phyloP scores from a whole-genome alignment of 2,888 invertebrate genomes.

The Macrophya alboannulata region DNA sequence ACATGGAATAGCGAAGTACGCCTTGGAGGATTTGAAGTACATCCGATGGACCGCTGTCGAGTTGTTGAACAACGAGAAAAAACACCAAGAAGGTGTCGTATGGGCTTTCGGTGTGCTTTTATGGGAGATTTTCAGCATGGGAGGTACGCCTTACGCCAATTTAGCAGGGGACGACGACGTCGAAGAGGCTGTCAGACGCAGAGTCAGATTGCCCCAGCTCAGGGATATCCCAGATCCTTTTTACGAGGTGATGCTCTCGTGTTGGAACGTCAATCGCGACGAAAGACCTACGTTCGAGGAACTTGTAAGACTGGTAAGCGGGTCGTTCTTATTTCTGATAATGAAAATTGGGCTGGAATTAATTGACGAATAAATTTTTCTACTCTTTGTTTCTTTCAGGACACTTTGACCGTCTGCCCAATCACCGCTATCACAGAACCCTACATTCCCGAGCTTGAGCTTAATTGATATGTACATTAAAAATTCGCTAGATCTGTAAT shows the following conservation, averaged over 20 bases:
- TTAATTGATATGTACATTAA: slow-evolving; percentile 67
- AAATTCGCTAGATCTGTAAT: neutral
- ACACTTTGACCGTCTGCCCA: slow-evolving; percentile 78
- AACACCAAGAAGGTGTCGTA: slow-evolving; percentile 89
- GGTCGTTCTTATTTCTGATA: neutral
- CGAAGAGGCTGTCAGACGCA: slow-evolving; percentile 83
- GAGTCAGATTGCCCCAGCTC: slow-evolving; percentile 88
- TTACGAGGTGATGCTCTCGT: slow-evolving; percentile 91
- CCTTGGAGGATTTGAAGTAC: slow-evolving; percentile 87
- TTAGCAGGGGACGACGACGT: slow-evolving; percentile 84
- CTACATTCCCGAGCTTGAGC: slow-evolving; percentile 75
- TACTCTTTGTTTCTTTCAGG: slow-evolving; percentile 68
- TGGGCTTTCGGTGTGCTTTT: slow-evolving; percentile 92
- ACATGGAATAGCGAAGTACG: slow-evolving; percentile 88
- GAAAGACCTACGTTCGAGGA: slow-evolving; percentile 89
- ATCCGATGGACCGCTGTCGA: slow-evolving; percentile 92
- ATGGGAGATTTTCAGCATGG: slow-evolving; percentile 92
- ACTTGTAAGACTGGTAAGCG: slow-evolving; percentile 80
- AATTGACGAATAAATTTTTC: neutral
- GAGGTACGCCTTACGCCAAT: slow-evolving; percentile 90
- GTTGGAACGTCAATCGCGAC: slow-evolving; percentile 92
- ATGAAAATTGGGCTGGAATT: no score
- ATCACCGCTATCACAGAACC: slow-evolving; percentile 77
- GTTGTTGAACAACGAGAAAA: slow-evolving; percentile 85
- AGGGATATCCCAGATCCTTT: slow-evolving; percentile 89